Conservation (phyloP, 2,888 invertebrate genomes). For the Sinohyriopsis cumingii region DNA sequence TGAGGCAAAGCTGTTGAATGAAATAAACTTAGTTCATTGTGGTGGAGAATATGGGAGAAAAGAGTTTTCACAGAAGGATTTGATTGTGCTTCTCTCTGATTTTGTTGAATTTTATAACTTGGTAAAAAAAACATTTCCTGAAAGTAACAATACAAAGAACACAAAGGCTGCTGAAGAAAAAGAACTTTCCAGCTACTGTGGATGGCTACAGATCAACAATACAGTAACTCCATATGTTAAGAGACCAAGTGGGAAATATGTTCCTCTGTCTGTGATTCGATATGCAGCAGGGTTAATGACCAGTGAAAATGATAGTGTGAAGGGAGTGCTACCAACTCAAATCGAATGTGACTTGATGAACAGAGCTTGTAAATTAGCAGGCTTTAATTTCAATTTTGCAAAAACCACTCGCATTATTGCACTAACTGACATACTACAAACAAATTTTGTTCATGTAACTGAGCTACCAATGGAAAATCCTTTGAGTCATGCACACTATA, state of each 20-base stretch:
- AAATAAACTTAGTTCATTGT: conserved; percentile 93
- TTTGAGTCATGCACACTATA: conserved; percentile 64
- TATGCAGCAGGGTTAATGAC: conserved; percentile 65
- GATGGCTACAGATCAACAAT: conserved; percentile 78
- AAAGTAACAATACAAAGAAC: conserved; percentile 26
- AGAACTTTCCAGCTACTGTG: conserved; percentile 36
- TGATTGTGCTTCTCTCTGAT: conserved; percentile 90
- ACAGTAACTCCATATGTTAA: conserved; percentile 94
- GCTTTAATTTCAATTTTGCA: conserved; percentile 64
- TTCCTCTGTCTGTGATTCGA: conserved; percentile 79
- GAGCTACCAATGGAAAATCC: conserved; percentile 66
- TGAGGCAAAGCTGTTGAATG: conserved; percentile 90
- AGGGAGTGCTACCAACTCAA: conserved; percentile 49
- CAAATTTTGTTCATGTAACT: conserved; percentile 51
- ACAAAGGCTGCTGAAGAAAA: conserved; percentile 2
- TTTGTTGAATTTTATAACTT: conserved; percentile 91
- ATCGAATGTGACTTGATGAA: conserved; percentile 65
- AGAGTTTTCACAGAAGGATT: conserved; percentile 88
- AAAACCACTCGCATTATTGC: conserved; percentile 62
- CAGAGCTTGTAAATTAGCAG: conserved; percentile 61
- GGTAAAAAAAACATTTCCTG: conserved; percentile 74
- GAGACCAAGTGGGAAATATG: conserved; percentile 82
- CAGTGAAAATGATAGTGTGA: conserved; percentile 46
- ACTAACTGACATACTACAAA: conserved; percentile 51
- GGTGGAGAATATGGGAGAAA: conserved; percentile 92